phyloP scores from a whole-genome alignment of 2,888 invertebrate genomes.

The Blera fallax region DNA sequence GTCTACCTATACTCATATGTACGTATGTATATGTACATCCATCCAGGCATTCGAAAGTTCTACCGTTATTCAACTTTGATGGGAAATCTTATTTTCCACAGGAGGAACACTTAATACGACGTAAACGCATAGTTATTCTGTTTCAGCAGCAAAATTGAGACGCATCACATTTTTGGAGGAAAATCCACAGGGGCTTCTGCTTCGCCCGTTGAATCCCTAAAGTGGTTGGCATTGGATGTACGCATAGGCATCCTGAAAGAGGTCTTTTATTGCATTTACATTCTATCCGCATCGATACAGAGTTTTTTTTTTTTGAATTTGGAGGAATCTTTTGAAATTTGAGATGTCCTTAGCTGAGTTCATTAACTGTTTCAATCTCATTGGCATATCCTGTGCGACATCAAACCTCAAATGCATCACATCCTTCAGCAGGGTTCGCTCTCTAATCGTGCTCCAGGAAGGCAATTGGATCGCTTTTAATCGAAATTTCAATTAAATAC shows the following conservation, averaged over 20 bases:
- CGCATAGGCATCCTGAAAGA: neutral
- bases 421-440: neutral
- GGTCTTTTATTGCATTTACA: neutral
- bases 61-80: neutral
- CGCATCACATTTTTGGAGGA: neutral
- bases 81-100: slow-evolving; percentile 3
- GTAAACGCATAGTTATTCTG: neutral
- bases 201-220: too few relatives aligned
- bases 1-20: too few relatives aligned
- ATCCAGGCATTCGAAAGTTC: neutral
- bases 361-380: neutral
- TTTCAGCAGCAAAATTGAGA: neutral
- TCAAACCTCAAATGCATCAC: neutral
- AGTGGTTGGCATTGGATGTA: too few relatives aligned
- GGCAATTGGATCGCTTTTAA: neutral
- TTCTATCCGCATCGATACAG: too few relatives aligned
- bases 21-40: too few relatives aligned
- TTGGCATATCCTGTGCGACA: neutral
- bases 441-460: neutral
- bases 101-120: neutral
- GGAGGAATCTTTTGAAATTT: too few relatives aligned
- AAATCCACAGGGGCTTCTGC: neutral
- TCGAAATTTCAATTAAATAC: slow-evolving; percentile 19
- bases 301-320: too few relatives aligned
- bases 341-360: neutral